Percentiles rank a stretch among this genome's conserved stretches.
Conservation (phyloP, 1,140 invertebrate genomes). For the Melanaphis sacchari region DNA sequence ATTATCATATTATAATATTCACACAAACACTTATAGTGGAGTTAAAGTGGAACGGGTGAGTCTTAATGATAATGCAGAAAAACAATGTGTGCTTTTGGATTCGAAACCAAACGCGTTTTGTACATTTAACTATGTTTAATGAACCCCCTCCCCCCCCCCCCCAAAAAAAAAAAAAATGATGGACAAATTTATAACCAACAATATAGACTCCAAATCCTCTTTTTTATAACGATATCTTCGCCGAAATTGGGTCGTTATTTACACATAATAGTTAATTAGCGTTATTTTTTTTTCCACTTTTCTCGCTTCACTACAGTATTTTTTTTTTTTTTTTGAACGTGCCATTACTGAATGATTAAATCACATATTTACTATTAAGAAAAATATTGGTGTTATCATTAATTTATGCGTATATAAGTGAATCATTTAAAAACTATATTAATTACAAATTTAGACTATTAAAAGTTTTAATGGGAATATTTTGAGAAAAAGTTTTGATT, state of each 20-base stretch:
- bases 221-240: background rate
- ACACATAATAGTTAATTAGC: background rate
- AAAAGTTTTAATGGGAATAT: constrained; percentile 8
- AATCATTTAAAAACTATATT: background rate
- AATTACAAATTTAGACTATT: background rate
- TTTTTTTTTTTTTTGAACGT: no score
- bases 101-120: no score
- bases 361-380: background rate
- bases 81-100: no score
- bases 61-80: no score
- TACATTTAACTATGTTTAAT: background rate
- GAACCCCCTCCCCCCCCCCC: no score
- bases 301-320: background rate
- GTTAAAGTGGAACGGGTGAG: no score
- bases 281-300: background rate
- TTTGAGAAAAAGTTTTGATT: background rate
- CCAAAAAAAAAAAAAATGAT: no score
- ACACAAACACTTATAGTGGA: no score
- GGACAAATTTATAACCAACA: background rate
- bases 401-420: background rate
- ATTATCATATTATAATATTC: no score
- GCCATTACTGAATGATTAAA: background rate
- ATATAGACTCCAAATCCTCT: background rate
- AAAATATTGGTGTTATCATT: background rate
- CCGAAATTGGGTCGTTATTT: background rate